These are phyloP conservation scores for Dicrostonyx torquatus DNA, from an alignment of 2,797 vertebrate genomes.

Conservation along the genomic window DNA sequence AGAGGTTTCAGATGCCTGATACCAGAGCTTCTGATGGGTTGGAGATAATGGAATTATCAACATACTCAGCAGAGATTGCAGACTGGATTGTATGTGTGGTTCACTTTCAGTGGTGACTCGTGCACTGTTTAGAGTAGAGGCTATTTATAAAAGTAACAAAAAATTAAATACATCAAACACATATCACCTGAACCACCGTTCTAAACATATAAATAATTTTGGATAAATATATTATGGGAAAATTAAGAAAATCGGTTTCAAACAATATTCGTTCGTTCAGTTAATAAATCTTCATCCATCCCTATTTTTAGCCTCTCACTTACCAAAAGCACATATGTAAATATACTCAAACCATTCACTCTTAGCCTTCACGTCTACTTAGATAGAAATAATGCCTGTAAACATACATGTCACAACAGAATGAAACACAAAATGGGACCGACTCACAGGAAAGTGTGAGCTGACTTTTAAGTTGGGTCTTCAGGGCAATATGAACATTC, in stretches of 20 bases:
- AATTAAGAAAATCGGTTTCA: not conserved
- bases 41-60: not conserved
- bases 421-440: not conserved
- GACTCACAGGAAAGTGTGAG: not conserved
- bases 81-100: not conserved
- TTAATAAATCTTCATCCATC: conserved; percentile 11
- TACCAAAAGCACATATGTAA: not conserved
- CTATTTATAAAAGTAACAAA: not conserved
- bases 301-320: not conserved
- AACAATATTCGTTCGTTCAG: not conserved
- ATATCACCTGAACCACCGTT: not conserved
- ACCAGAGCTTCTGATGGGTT: not conserved
- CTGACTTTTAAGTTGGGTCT: not conserved
- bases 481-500: conserved; percentile 40
- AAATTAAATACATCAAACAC: not conserved
- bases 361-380: not conserved
- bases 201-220: not conserved
- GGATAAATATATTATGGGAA: not conserved
- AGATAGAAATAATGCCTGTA: not conserved
- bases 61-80: not conserved
- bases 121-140: not conserved
- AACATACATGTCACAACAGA: not conserved
- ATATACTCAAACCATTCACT: not conserved
- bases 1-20: not conserved
- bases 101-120: not conserved